Percentiles rank a stretch among this genome's conserved stretches.
Conservation (phyloP, 2,797 vertebrate species). For the Chiropotes sagulatus region DNA sequence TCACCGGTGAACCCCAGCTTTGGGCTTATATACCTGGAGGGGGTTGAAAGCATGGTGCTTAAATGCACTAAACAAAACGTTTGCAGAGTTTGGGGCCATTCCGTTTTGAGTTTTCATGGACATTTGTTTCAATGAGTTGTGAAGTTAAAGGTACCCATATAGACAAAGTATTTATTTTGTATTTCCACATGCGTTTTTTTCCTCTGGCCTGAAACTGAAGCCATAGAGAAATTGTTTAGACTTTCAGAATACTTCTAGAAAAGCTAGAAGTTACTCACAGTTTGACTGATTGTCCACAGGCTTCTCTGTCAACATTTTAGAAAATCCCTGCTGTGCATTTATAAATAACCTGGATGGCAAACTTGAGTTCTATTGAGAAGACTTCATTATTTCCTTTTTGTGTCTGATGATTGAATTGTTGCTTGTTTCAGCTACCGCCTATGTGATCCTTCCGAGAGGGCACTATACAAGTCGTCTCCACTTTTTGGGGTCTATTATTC, state of each 20-base stretch:
- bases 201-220: not conserved
- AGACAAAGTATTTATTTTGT: not conserved
- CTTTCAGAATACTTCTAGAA: not conserved
- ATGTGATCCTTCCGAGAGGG: slow-evolving; percentile 89
- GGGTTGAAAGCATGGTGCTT: not conserved
- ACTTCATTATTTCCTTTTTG: not conserved
- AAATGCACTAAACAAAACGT: not conserved
- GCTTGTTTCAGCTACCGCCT: slow-evolving; percentile 90
- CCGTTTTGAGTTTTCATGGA: not conserved
- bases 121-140: not conserved
- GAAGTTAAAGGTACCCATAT: not conserved
- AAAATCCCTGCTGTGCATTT: not conserved
- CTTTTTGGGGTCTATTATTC: slow-evolving; percentile 92
- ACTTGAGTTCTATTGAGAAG: not conserved
- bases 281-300: not conserved
- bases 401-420: not conserved
- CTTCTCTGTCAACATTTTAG: not conserved
- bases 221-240: not conserved
- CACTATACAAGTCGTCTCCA: slow-evolving; percentile 88
- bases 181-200: not conserved
- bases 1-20: not conserved
- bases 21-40: not conserved
- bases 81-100: not conserved
- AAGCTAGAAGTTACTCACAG: not conserved
- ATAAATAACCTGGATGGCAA: no score